Conservation (phyloP, 23 tunicate genomes). For the Oikopleura dioica region DNA sequence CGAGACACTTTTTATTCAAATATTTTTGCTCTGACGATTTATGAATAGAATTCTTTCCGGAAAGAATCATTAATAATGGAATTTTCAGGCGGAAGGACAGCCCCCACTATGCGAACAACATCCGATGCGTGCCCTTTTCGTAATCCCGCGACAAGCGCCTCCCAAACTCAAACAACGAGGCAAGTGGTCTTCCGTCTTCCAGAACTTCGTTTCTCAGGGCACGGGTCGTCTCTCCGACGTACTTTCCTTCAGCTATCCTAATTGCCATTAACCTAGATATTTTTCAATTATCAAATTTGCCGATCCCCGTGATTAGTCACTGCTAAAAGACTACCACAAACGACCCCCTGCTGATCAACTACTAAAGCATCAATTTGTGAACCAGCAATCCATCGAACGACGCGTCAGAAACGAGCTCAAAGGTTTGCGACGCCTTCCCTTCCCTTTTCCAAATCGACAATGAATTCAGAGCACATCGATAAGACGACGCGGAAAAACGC, state of each 20-base stretch:
- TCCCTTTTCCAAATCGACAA: conserved; percentile 17
- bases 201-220: too few relatives aligned
- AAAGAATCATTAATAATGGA: too few relatives aligned
- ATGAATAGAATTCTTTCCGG: too few relatives aligned
- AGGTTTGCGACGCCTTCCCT: too few relatives aligned
- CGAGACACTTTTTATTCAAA: too few relatives aligned
- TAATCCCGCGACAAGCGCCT: conserved; percentile 79
- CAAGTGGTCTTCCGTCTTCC: background rate
- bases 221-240: too few relatives aligned
- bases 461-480: conserved; percentile 10
- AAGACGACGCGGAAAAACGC: background rate
- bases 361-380: conserved; percentile 57
- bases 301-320: too few relatives aligned
- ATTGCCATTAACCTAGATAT: too few relatives aligned
- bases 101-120: conserved; percentile 69
- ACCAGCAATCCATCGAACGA: conserved; percentile 51
- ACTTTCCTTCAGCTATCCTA: too few relatives aligned
- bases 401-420: conserved; percentile 78
- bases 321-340: conserved; percentile 57
- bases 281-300: too few relatives aligned
- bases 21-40: too few relatives aligned
- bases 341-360: conserved; percentile 53
- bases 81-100: background rate
- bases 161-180: conserved; percentile 56
- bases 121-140: conserved; percentile 95